A percentile compares a stretch with the other conserved stretches of the same genome.
phyloP scores from a whole-genome alignment of 2,797 vertebrate genomes.

The Gallirallus australis region DNA sequence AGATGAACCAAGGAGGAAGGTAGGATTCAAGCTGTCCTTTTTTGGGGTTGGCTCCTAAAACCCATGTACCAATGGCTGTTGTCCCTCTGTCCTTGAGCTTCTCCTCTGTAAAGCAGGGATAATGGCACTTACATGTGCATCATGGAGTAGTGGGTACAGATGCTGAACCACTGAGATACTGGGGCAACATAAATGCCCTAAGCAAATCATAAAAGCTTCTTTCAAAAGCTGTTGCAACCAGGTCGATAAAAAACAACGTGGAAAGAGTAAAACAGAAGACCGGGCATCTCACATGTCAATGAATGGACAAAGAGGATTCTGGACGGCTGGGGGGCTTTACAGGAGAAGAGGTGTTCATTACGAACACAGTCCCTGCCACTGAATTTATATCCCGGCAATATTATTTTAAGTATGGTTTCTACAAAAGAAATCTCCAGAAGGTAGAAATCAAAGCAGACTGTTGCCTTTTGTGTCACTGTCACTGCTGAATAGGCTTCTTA shows the following conservation, averaged over 20 bases:
- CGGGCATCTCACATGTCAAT: accelerated
- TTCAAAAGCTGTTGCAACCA: not conserved
- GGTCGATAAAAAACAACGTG: not conserved
- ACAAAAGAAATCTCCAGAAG: not conserved
- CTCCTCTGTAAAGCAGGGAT: not conserved
- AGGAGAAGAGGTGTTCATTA: not conserved
- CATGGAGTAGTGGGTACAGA: not conserved
- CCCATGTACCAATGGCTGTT: not conserved
- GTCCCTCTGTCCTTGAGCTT: not conserved
- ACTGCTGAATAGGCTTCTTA: not conserved
- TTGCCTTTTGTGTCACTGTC: not conserved
- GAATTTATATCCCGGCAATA: not conserved
- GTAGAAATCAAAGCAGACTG: not conserved
- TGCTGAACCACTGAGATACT: not conserved
- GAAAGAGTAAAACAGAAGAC: not conserved
- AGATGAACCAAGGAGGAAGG: not conserved
- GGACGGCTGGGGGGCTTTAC: accelerated
- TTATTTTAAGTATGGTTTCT: not conserved
- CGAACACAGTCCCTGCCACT: not conserved
- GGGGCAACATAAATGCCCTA: not conserved
- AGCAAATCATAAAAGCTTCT: not conserved
- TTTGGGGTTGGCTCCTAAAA: not conserved
- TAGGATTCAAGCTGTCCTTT: not conserved
- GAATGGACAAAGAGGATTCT: not conserved
- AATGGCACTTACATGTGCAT: not conserved